Evolutionary conservation across 2,888 invertebrate genomes (phyloP), one percentile per base, ranked within the genome.

Genomic region (Tenthredo scrophulariae): DNA sequence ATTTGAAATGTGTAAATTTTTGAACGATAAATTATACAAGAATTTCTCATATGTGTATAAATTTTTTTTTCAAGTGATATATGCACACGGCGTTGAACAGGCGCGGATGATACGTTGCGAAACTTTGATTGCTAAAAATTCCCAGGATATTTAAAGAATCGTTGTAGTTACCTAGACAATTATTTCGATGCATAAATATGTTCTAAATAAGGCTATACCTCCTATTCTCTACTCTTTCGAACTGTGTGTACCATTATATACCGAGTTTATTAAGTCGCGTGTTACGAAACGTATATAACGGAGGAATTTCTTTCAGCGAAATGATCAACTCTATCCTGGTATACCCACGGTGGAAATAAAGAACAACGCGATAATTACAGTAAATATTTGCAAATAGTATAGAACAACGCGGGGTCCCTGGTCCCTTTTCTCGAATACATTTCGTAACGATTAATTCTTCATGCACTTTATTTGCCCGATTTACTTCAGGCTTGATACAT

Each of bases 121-220:
- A 74, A 74, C 18, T 74, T 74, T 74, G 40, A 74, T 74, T 43
- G 43, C 43, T 40, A 4, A 74, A 74, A 74, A 74, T 74, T 74
- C 74, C 74, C 74, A 74, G 74, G 74, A 74, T 74, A 43, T 74
- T 74, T 74, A 43, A 13, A 40, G 74, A 40, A 43, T 74, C 40
- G 5, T 43, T 74, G 43, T 72, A n/a, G 3, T 10, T 74, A 43
- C 10, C 9, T 18, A 1, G 29, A 43, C 22, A 74, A 74, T 74
- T 43, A 74, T 43, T 74, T 43, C 43, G 26, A 74, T 43, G 74
- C 74, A 74, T 74, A 43, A 18, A 43, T 43, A 9, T 74, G 43
- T 40, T 74, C 74, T 74, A 43, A 74, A 74, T 43, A 43, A 43
- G 74, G 74, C 43, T 40, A 43, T 74, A 43, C 46, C 58, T 15